Evolutionary conservation across 1,140 invertebrate species (phyloP), one percentile per base, ranked within the genome.

Genomic region (Laupala kohalensis): DNA sequence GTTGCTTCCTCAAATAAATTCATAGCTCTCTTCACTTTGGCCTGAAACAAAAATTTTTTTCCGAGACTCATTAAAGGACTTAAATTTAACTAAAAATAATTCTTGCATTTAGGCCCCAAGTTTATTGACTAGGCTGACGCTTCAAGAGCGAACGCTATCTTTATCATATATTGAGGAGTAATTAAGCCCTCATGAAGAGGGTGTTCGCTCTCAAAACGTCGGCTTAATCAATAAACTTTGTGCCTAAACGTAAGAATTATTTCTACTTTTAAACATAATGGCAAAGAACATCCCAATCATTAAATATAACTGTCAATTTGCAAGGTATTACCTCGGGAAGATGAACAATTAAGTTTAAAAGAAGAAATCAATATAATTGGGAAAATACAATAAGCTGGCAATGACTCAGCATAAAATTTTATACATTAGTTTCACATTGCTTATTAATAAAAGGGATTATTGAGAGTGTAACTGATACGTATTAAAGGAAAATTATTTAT

Each of bases 1-100:
- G 93, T 95, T 2, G 87, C 83, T 76, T 92, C 84, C 82, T 95
- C 93, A 71, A 95, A 87, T 37, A 87, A 84, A 25, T 82, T 80
- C 81, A 94, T 93, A 6, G 86, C 83, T 74, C 83, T 84, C 78
- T 86, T 90, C 0, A 94, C 83, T 74, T 86, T 85, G 62, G 81
- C 80, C 90, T 92, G 77, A 67, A 81, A 81, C 67, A 73, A 71
- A 68, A 73, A 9, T 9, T 6, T 53, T 9, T 53, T 24, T 53
- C 53, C 24, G 25, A 25, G 23, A 25, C 3, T 3, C 4, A 4
- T 23, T 69, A n/a, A 28, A 23, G 19, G 13, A 5, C 37, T 13
- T 53, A 9, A 53, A 24, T 19, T 65, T 24, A 24, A 24, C 9
- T 24, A 24, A 65, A n/a, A n/a, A n/a, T n/a, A n/a, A n/a, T n/a